Conservation (phyloP, 2,113 vertebrate species). For the Pungitius pungitius region DNA sequence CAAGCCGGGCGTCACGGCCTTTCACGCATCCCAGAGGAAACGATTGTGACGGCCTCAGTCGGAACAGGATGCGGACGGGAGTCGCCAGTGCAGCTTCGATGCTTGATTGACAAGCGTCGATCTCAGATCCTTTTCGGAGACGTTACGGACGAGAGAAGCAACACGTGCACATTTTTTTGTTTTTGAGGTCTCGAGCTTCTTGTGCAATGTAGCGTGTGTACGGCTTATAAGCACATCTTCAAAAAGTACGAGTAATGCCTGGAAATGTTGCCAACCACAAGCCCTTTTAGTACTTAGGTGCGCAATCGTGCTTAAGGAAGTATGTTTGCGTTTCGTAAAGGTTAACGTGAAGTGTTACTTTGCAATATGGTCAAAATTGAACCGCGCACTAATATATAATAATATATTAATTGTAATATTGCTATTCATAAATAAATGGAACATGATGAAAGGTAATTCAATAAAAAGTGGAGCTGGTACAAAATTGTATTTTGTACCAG, state of each 20-base stretch:
- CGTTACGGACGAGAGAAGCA: not conserved
- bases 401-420: no score
- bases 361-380: not conserved
- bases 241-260: not conserved
- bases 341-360: not conserved
- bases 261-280: not conserved
- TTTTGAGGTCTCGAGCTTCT: not conserved
- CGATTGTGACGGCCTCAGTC: not conserved
- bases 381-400: no score
- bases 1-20: not conserved
- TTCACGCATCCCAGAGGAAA: constrained; percentile 43
- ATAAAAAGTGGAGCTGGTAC: not conserved
- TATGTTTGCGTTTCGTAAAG: no score
- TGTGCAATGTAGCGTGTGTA: no score
- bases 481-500: not conserved
- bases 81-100: not conserved
- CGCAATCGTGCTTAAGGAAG: not conserved
- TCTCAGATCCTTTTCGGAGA: not conserved
- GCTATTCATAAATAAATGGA: not conserved
- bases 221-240: not conserved
- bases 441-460: not conserved
- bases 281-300: no score
- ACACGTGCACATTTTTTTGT: not conserved
- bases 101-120: no score
- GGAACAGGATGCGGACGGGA: constrained; percentile 11